A percentile compares a stretch with the other conserved stretches of the same genome.
phyloP scores from a whole-genome alignment of 2,113 vertebrate genomes.

The Cariama cristata region DNA sequence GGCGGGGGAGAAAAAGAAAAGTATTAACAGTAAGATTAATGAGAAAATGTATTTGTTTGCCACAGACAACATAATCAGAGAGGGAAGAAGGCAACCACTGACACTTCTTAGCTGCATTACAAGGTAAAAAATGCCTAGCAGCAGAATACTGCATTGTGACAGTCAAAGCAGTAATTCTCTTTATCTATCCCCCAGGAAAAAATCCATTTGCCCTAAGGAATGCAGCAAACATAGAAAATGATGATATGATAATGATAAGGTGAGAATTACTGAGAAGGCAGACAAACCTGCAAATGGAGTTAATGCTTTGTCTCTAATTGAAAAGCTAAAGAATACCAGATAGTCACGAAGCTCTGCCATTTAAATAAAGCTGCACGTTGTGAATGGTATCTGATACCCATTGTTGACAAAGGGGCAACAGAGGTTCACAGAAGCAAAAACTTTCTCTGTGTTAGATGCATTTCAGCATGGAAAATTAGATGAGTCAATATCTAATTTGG shows the following conservation, averaged over 20 bases:
- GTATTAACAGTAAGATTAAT: background rate
- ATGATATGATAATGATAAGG: background rate
- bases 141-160: background rate
- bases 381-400: background rate
- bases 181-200: background rate
- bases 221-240: background rate
- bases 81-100: background rate
- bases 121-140: background rate
- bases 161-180: background rate
- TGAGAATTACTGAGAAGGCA: background rate
- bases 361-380: background rate
- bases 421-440: conserved; percentile 6
- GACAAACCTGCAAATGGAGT: background rate
- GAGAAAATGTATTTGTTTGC: background rate
- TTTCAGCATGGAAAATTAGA: background rate
- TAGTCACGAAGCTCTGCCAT: background rate
- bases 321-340: background rate
- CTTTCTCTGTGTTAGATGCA: background rate
- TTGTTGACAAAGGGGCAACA: background rate
- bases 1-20: no score
- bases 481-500: conserved; percentile 5
- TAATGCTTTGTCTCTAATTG: background rate
- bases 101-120: background rate
- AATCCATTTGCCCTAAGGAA: background rate
- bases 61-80: background rate